phyloP scores from a whole-genome alignment of 1,140 invertebrate genomes.

The Ridgeia piscesae region DNA sequence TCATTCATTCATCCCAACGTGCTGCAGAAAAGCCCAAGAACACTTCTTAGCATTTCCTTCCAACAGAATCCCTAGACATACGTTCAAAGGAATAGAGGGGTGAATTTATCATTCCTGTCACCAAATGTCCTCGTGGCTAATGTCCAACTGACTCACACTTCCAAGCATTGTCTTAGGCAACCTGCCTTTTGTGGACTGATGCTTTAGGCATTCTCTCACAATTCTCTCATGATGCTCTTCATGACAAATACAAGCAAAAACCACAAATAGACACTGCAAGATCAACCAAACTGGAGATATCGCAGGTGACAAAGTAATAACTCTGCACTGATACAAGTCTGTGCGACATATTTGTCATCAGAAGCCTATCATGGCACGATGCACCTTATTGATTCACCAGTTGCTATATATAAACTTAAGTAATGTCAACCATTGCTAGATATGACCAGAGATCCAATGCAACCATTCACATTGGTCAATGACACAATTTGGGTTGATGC shows the following conservation, averaged over 20 bases:
- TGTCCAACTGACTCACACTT: background rate
- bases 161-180: background rate
- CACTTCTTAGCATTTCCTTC: background rate
- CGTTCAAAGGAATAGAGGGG: background rate
- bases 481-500: too few relatives aligned
- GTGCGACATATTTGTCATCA: background rate
- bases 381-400: background rate
- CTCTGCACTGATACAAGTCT: background rate
- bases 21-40: background rate
- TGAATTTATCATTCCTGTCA: background rate
- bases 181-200: background rate
- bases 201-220: too few relatives aligned
- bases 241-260: background rate
- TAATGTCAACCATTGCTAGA: background rate
- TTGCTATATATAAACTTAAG: background rate
- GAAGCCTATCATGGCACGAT: background rate
- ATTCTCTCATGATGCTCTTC: too few relatives aligned
- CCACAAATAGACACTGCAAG: background rate
- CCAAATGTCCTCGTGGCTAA: background rate
- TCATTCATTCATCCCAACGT: background rate
- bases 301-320: background rate
- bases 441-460: background rate
- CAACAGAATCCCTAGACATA: background rate
- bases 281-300: background rate
- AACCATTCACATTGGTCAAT: background rate